These are phyloP conservation scores for Crossaster papposus DNA, from an alignment of 53 echinoderm and acorn worm species.

Conservation along the genomic window DNA sequence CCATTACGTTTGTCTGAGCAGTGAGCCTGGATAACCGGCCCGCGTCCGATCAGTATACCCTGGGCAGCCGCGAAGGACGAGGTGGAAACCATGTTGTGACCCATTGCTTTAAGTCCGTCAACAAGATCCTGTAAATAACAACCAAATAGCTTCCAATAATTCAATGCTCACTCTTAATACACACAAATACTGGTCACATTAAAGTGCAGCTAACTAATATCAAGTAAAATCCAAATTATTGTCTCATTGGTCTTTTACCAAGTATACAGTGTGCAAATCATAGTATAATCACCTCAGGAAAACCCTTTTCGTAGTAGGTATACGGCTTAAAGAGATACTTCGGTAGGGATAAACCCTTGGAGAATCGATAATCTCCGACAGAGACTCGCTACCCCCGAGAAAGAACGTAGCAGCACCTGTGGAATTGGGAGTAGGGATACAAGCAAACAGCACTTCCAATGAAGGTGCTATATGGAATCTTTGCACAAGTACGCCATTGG, in stretches of 20 bases:
- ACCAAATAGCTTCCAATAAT: not conserved
- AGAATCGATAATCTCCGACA: constrained; percentile 62
- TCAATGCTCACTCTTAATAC: no score
- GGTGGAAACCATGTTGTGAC: constrained; percentile 45
- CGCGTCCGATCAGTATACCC: constrained; percentile 44
- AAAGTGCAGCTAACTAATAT: no score
- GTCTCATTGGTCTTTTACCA: no score
- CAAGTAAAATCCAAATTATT: not conserved
- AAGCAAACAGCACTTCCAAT: not conserved
- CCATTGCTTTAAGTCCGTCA: constrained; percentile 37
- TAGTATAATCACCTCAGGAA: constrained; percentile 49
- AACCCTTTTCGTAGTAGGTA: constrained; percentile 60
- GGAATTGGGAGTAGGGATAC: not conserved
- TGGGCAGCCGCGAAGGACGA: constrained; percentile 61
- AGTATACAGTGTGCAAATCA: no score
- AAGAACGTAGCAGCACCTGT: constrained; percentile 65
- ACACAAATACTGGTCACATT: no score
- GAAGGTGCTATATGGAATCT: no score
- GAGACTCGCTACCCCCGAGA: constrained; percentile 48
- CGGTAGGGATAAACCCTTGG: constrained; percentile 59
- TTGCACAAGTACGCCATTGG: no score
- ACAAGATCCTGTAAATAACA: constrained; percentile 48
- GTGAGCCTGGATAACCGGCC: constrained; percentile 27
- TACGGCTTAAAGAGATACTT: not conserved
- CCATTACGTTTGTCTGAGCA: constrained; percentile 70